Base-by-base conservation (phyloP, 2,797 vertebrate genomes). In the Microctenopoma lineatum region DNA sequence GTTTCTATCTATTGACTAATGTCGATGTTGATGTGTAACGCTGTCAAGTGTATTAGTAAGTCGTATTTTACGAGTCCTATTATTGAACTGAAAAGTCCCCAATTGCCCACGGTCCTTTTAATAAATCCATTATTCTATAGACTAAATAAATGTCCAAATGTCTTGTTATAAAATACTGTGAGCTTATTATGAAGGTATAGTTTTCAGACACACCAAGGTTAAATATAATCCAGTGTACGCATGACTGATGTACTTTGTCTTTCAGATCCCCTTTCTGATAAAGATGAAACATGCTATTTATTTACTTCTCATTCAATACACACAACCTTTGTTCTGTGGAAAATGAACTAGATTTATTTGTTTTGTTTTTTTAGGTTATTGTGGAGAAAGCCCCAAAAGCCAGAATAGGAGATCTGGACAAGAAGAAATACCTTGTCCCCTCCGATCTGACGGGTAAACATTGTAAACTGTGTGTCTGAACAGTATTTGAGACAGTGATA, bases 311-410 rank as follows among this genome's bases (percentile, higher is more conserved):
- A 2, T 4, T 70, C 1, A 0, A 21, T 21, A 12, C 16, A 45
- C 0, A 32, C 1, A 34, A 12, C 3, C 3, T 46, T 34, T 57
- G 26, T 50, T 75, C 7, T 13, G n/a, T 62, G 26, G 8, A 29
- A 25, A 44, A 44, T 27, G 21, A 7, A 2, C 12, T 10, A 2
- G 4, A 29, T n/a, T 56, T 0, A 32, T 55, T 21, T 65, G 16
- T 29, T 14, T 14, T 7, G 11, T 16, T 36, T 2, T 18, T 2
- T 9, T 58, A 97, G 96, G 96, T 97, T 75, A 98, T 97, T 75
- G 96, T 98, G 81, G 96, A 98, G 87, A 98, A 98, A 87, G 96
- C 96, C 12, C 96, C 96, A 47, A 98, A 98, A 93, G 96, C 96
- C 77, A 95, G 96, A 87, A 98, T 97, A 94, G 96, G 96, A 71